Evolutionary conservation across 2,888 invertebrate genomes (phyloP).

Genomic region (Balanococcus diminutus): DNA sequence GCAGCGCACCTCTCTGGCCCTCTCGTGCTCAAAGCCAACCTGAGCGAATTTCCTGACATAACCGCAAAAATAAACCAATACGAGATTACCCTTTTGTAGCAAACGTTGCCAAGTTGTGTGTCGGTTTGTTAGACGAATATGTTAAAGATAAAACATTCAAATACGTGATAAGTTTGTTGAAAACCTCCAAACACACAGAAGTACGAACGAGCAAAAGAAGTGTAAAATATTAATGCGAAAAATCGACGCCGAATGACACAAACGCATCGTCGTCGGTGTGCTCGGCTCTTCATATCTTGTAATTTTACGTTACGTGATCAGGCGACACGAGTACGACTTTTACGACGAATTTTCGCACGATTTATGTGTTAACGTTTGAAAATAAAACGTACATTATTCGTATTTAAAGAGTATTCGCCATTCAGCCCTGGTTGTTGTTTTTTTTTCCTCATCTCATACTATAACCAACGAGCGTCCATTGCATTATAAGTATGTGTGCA

Average conservation of each 20-base stretch:
- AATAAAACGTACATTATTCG: background rate
- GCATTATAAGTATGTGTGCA: background rate
- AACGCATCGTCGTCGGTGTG: background rate
- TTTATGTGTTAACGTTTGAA: background rate
- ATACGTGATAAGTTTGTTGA: slow-evolving; percentile 45
- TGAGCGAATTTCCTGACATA: slow-evolving; percentile 29
- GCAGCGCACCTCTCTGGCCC: background rate
- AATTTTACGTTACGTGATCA: slow-evolving; percentile 31
- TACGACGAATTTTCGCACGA: background rate
- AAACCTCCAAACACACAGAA: slow-evolving; percentile 8
- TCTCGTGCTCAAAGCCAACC: background rate
- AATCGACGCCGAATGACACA: slow-evolving; percentile 15
- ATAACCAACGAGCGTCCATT: background rate
- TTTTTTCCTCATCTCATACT: background rate
- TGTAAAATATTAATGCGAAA: slow-evolving; percentile 25
- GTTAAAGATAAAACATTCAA: slow-evolving; percentile 39
- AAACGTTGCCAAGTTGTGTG: background rate
- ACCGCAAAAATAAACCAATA: slow-evolving; percentile 29
- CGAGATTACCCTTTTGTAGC: slow-evolving; percentile 20
- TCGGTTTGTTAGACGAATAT: slow-evolving; percentile 40
- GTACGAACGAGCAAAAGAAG: background rate
- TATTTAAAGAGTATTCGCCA: slow-evolving; percentile 10
- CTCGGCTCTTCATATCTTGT: background rate
- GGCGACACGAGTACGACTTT: background rate
- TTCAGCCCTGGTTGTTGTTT: background rate